Base-by-base conservation (phyloP, 2,113 vertebrate genomes). In the Nestor notabilis region DNA sequence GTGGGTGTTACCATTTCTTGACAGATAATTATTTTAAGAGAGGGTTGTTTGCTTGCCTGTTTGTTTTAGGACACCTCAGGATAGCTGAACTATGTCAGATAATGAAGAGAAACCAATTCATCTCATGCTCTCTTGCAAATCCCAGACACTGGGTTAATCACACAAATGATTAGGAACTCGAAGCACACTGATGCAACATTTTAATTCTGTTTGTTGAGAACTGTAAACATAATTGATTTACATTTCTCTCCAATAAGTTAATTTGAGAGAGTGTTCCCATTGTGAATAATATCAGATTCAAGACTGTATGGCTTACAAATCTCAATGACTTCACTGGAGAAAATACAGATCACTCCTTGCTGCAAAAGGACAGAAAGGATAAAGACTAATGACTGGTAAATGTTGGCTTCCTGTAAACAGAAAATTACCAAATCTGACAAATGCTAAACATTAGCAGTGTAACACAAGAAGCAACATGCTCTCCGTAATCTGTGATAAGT, bases 151-250 rank as follows among this genome's bases (percentile, higher is more conserved):
- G 81, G 41, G 80, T 92, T 96, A 95, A 92, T 96, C 87, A 91
- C 80, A 81, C 50, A 61, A 87, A 71, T 95, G 65, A 97, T 95
- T 87, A 97, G 74, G 91, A 96, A 81, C 93, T 92, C 2, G 56
- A 79, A 87, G 84, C 61, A 95, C 95, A 93, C 94, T 85, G 87
- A 81, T 95, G 87, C 94, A 97, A 91, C 83, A 93, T 97, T 97
- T 97, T 97, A 97, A 97, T 97, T 97, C 92, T 97, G 95, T 97
- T 97, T 97, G 94, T 95, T 93, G 93, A 94, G 77, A 97, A 87
- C 83, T 94, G 94, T 96, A 97, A 97, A 95, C 66, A 49, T 97
- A 97, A 97, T 97, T 97, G 96, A 95, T 96, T 97, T 97, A 97
- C 87, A 70, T 95, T 95, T 96, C 93, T 91, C 77, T 95, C 78